Percentiles rank a stretch among this genome's conserved stretches.
These are phyloP conservation scores for Leptinotarsa defecta DNA, from an alignment of 1,140 invertebrate genomes.

Conservation along the genomic window DNA sequence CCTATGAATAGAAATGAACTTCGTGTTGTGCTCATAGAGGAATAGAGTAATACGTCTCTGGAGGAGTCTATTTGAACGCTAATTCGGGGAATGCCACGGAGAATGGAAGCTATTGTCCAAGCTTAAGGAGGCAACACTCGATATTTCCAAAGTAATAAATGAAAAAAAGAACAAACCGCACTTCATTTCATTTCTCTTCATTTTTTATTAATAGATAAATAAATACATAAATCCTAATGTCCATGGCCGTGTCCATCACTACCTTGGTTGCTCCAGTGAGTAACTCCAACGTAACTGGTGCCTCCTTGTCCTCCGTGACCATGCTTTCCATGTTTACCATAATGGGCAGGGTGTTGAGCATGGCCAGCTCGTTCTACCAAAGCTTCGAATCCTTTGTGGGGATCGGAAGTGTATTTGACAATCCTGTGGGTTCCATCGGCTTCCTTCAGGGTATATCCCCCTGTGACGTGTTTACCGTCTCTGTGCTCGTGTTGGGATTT, in stretches of 20 bases:
- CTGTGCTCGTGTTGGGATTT: conserved; percentile 59
- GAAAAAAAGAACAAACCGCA: too few relatives aligned
- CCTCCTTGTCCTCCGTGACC: conserved; percentile 20
- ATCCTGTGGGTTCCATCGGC: conserved; percentile 57
- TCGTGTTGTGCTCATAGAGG: too few relatives aligned
- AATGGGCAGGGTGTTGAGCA: conserved; percentile 40
- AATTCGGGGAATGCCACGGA: too few relatives aligned
- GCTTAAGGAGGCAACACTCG: too few relatives aligned
- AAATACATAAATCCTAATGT: too few relatives aligned
- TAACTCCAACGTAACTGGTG: conserved; percentile 35
- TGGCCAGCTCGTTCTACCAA: conserved; percentile 44
- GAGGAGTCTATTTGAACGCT: too few relatives aligned
- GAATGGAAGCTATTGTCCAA: too few relatives aligned
- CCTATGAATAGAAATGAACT: too few relatives aligned
- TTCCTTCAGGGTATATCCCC: conserved; percentile 56
- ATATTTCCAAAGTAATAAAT: too few relatives aligned
- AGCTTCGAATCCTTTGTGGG: conserved; percentile 52
- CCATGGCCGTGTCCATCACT: conserved; percentile 4
- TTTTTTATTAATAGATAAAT: too few relatives aligned
- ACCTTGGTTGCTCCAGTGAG: conserved; percentile 31
- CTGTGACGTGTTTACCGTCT: conserved; percentile 57
- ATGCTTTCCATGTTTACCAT: conserved; percentile 30
- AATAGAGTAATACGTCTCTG: too few relatives aligned
- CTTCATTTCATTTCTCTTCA: too few relatives aligned
- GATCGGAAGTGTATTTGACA: conserved; percentile 57